These are phyloP conservation scores for Falco rusticolus DNA, from an alignment of 2,797 vertebrate genomes.

Conservation along the genomic window DNA sequence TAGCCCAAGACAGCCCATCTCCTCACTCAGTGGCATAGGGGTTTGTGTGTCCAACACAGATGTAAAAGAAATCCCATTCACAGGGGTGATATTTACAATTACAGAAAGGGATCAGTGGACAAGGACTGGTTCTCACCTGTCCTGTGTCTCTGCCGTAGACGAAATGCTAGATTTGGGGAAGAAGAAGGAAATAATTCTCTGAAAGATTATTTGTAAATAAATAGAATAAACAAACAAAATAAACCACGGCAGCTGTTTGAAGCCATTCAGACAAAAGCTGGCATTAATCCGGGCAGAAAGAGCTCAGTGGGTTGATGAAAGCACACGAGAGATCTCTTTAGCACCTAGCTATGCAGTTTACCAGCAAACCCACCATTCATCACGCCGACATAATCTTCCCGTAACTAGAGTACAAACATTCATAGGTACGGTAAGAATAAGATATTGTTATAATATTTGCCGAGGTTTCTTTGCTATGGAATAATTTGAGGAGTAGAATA, in stretches of 20 bases:
- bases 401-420: background rate
- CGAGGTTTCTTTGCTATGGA: constrained; percentile 26
- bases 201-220: constrained; percentile 68
- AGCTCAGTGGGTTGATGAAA: background rate
- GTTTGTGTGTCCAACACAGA: background rate
- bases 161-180: constrained; percentile 72
- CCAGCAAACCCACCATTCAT: background rate
- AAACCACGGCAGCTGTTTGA: background rate
- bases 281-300: constrained; percentile 28
- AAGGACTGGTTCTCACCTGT: constrained; percentile 73
- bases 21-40: background rate
- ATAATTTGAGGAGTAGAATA: background rate
- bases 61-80: constrained; percentile 5
- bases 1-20: background rate
- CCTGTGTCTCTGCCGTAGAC: constrained; percentile 73
- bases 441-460: background rate
- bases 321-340: background rate
- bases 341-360: background rate
- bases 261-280: background rate
- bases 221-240: constrained; percentile 10
- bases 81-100: constrained; percentile 5
- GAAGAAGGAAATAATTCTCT: constrained; percentile 71
- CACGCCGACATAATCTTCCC: background rate
- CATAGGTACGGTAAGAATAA: background rate
- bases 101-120: constrained; percentile 62